Evolutionary conservation across 1,140 invertebrate species (phyloP).

Genomic region (Anagrus nilaparvatae): DNA sequence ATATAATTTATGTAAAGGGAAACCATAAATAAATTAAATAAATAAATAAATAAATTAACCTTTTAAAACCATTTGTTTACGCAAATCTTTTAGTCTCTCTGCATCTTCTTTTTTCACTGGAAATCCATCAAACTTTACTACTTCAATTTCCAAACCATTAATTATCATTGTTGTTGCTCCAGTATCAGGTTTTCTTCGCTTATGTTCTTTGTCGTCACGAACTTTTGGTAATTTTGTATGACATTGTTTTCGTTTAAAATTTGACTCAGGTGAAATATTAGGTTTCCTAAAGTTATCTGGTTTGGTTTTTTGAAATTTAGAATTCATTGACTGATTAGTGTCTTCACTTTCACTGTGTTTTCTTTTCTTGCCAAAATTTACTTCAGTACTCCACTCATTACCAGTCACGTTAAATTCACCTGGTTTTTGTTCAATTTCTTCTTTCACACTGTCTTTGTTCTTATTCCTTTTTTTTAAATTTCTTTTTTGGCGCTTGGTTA

Average conservation of each 20-base stretch:
- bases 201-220: conserved; percentile 32
- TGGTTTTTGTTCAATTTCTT: conserved; percentile 10
- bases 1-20: too few relatives aligned
- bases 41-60: conserved; percentile 35
- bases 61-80: conserved; percentile 53
- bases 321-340: background rate
- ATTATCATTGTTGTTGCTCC: conserved; percentile 44
- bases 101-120: conserved; percentile 62
- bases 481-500: conserved; percentile 26
- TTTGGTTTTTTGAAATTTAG: background rate
- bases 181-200: conserved; percentile 42
- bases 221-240: conserved; percentile 24
- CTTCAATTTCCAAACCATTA: conserved; percentile 52
- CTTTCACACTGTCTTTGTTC: conserved; percentile 7
- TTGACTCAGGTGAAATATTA: background rate
- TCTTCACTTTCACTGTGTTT: conserved; percentile 13
- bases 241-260: conserved; percentile 10
- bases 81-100: conserved; percentile 49
- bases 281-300: background rate
- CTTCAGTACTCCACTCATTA: conserved; percentile 21
- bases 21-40: too few relatives aligned
- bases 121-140: conserved; percentile 58
- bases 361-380: conserved; percentile 19
- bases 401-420: conserved; percentile 15
- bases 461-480: conserved; percentile 21